A percentile compares a stretch with the other conserved stretches of the same genome.
These are phyloP conservation scores for Phorcus lineatus DNA, from an alignment of 2,888 invertebrate genomes.

Conservation along the genomic window DNA sequence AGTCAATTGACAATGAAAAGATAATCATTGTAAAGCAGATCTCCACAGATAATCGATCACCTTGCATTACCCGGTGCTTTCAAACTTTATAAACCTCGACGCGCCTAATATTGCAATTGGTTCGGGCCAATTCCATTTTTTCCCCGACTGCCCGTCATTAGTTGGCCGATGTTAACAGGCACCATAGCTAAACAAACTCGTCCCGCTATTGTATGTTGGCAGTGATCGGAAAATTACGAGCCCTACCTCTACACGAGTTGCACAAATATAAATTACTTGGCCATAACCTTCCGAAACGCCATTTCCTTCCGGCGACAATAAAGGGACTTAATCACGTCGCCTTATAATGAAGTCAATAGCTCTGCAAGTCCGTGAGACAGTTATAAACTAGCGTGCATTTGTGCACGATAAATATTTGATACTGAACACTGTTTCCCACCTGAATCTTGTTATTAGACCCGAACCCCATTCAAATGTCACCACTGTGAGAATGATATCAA, in stretches of 20 bases:
- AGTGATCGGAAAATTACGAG: conserved; percentile 27
- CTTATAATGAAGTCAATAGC: conserved; percentile 17
- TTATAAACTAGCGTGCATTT: conserved; percentile 15
- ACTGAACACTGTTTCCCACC: neutral
- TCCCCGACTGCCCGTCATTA: neutral
- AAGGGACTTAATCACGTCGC: conserved; percentile 23
- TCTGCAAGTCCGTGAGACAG: neutral
- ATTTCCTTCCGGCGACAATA: conserved; percentile 14
- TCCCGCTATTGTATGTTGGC: conserved; percentile 12
- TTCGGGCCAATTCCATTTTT: conserved; percentile 6
- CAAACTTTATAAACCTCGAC: conserved; percentile 9
- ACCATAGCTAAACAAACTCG: conserved; percentile 7
- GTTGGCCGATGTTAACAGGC: neutral
- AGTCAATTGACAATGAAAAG: conserved; percentile 19
- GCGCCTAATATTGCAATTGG: neutral
- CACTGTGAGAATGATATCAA: too few species aligned
- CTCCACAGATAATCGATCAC: neutral
- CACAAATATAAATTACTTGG: conserved; percentile 26
- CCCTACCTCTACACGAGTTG: conserved; percentile 17
- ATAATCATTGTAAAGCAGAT: conserved; percentile 11
- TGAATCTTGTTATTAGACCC: too few species aligned
- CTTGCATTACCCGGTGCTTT: neutral
- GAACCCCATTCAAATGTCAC: too few species aligned
- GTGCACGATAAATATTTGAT: conserved; percentile 25
- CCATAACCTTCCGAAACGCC: conserved; percentile 11